Conservation (phyloP, 2,888 invertebrate genomes). For the Campoplex nolae region DNA sequence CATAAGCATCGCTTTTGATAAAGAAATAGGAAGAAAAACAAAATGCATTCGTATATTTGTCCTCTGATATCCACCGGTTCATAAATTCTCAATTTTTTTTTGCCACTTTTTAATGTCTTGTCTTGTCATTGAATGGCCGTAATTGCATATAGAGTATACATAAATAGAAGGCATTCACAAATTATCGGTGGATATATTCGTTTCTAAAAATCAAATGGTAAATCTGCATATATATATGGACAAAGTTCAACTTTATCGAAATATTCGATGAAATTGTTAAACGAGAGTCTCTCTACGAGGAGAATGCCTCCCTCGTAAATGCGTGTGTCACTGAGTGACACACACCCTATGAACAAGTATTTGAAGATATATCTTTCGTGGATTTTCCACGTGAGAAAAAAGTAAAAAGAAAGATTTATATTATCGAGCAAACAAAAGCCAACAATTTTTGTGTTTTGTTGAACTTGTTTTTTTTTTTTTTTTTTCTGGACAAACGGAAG, state of each 20-base stretch:
- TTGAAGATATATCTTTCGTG: slow-evolving; percentile 48
- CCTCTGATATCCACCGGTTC: slow-evolving; percentile 52
- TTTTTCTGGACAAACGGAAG: slow-evolving; percentile 25
- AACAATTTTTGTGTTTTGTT: slow-evolving; percentile 14
- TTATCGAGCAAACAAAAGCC: slow-evolving; percentile 53
- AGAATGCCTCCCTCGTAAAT: slow-evolving; percentile 22
- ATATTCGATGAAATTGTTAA: slow-evolving; percentile 43
- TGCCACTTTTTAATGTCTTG: slow-evolving; percentile 19
- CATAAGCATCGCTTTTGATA: slow-evolving; percentile 67
- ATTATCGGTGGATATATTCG: slow-evolving; percentile 59
- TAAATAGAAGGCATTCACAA: slow-evolving; percentile 38
- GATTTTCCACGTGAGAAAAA: slow-evolving; percentile 21
- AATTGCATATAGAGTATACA: slow-evolving; percentile 29
- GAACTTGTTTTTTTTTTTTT: slow-evolving; percentile 21
- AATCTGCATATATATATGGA: slow-evolving; percentile 11
- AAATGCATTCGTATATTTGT: slow-evolving; percentile 47
- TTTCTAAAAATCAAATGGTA: slow-evolving; percentile 42
- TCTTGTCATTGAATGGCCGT: slow-evolving; percentile 44
- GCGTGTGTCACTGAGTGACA: slow-evolving; percentile 48
- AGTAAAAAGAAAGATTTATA: slow-evolving; percentile 43
- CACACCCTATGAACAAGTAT: slow-evolving; percentile 38
- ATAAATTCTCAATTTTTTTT: slow-evolving; percentile 37
- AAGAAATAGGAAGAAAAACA: slow-evolving; percentile 45
- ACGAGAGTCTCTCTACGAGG: slow-evolving; percentile 49
- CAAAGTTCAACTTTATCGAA: slow-evolving; percentile 45